Evolutionary conservation across 2,113 vertebrate genomes (phyloP).

Genomic region (human (Homo sapiens)): DNA sequence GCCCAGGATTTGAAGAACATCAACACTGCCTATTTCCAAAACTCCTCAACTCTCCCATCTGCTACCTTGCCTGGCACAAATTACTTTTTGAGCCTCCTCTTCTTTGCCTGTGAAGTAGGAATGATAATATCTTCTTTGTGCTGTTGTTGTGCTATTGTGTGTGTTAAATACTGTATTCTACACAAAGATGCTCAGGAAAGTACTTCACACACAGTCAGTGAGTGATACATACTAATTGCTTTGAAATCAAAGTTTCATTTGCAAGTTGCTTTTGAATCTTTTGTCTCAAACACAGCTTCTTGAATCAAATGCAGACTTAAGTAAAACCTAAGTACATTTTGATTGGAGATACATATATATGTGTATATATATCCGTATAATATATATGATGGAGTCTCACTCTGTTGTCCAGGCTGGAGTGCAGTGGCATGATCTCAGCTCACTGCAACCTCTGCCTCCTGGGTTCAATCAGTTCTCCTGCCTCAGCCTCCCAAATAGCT

Average conservation of each 20-base stretch:
- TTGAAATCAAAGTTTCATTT: neutral
- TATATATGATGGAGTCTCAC: too few species aligned
- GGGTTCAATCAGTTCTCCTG: too few species aligned
- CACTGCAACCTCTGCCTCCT: too few species aligned
- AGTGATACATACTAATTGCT: neutral
- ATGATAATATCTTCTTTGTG: neutral
- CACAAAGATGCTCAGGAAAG: neutral
- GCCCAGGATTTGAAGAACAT: neutral
- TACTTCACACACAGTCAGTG: neutral
- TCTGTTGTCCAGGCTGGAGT: too few species aligned
- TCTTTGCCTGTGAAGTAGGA: neutral
- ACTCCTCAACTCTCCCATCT: too few species aligned
- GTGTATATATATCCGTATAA: rapidly evolving
- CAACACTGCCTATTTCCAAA: neutral
- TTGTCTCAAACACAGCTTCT: neutral
- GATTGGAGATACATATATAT: neutral
- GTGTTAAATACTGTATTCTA: neutral
- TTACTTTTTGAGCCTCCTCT: neutral
- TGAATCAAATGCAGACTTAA: neutral
- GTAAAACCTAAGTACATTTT: neutral
- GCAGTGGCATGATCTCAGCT: too few species aligned
- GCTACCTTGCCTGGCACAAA: neutral
- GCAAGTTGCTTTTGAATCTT: neutral
- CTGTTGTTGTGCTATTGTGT: neutral
- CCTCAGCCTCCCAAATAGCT: too few species aligned